These are phyloP conservation scores for Syrrhaptes paradoxus DNA, from an alignment of 2,113 vertebrate genomes.

Conservation along the genomic window DNA sequence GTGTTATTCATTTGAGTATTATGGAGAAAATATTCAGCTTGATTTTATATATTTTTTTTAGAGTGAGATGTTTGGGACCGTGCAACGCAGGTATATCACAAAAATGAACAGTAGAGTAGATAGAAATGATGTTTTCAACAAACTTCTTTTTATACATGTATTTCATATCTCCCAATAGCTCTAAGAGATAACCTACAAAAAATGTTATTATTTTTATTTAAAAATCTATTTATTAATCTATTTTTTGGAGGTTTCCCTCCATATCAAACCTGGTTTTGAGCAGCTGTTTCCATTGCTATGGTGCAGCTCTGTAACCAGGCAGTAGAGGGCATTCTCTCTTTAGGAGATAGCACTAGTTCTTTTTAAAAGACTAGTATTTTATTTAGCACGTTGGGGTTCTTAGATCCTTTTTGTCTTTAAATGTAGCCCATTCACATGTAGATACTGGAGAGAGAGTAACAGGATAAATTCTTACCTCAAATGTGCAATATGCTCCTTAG, in stretches of 20 bases:
- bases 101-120: neutral
- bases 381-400: neutral
- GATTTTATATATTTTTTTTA: neutral
- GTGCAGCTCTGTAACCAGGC: conserved; percentile 45
- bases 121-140: neutral
- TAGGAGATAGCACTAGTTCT: neutral
- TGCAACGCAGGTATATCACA: neutral
- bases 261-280: neutral
- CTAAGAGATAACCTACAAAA: neutral
- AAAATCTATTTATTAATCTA: neutral
- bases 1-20: neutral
- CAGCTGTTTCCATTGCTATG: neutral
- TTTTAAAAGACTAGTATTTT: neutral
- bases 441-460: neutral
- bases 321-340: conserved; percentile 71
- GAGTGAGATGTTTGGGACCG: neutral
- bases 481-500: neutral
- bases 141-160: neutral
- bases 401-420: neutral
- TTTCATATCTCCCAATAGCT: neutral
- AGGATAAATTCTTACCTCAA: neutral
- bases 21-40: neutral
- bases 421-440: neutral
- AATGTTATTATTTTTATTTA: neutral
- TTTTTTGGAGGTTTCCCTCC: neutral